Base-by-base conservation (phyloP, 2,797 vertebrate species). In the Rhynchotus rufescens region DNA sequence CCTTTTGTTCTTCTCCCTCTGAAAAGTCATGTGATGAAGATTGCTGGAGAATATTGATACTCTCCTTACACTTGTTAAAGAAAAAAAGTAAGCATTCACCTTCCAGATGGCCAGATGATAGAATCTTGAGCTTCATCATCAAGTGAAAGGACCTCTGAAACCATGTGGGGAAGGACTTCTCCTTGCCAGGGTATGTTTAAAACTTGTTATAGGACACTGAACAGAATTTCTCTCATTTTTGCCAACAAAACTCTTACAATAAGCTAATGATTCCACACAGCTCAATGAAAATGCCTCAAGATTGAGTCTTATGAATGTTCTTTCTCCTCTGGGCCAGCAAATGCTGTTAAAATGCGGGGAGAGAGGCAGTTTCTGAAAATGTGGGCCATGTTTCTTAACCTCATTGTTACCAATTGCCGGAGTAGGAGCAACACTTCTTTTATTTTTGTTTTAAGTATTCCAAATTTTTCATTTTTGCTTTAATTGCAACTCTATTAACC, bases 1-100 rank as follows among this genome's bases (percentile, higher is more conserved):
- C 80, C 88, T 91, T 95, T 97, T 97, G 84, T 93, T 96, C 96
- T 95, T 95, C 84, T 90, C 94, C 67, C 78, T 93, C 85, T 81
- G 82, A 96, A 93, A 91, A 83, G 74, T 42, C 1, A 13, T 72
- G 72, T 89, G 87, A 94, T 81, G 94, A 92, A 89, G 93, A 96
- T 89, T 94, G 92, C 77, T 36, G 71, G 69, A 90, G 91, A 94
- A 78, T 91, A 92, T 68, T 86, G 64, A 78, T 96, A 92, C 67
- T 4, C 4, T 88, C 92, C 66, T 56, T 91, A 57, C 69, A 80
- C 86, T 76, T 25, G 66, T 96, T 1, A 9, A 71, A 72, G 74
- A 77, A 86, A 65, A 28, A 79, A 59, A 88, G 57, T 34, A 92
- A 62, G 84, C 1, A 0, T 86, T 47, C 64, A 67, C 44, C 89